These are phyloP conservation scores for Lacanobia wlatinum DNA, from an alignment of 2,888 invertebrate species.

Conservation along the genomic window DNA sequence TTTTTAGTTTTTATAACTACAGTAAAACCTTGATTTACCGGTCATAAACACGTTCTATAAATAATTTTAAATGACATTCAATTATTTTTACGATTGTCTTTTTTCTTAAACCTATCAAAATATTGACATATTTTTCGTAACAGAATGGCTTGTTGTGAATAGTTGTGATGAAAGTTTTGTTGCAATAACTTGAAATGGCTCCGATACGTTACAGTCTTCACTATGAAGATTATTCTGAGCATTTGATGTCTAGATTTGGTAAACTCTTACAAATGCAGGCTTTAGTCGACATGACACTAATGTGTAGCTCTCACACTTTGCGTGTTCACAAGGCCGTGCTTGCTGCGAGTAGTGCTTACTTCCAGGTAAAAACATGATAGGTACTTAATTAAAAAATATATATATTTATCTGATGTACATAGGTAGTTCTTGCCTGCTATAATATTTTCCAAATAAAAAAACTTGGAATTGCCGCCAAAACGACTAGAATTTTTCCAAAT, in stretches of 20 bases:
- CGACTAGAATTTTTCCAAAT: not conserved
- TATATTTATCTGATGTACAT: no score
- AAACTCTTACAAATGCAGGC: slow-evolving; percentile 93
- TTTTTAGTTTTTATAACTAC: not conserved
- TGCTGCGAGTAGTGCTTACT: slow-evolving; percentile 93
- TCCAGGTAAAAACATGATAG: slow-evolving; percentile 89
- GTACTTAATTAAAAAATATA: no score
- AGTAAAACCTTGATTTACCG: slow-evolving; percentile 25
- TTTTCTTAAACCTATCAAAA: slow-evolving; percentile 67
- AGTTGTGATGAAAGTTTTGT: slow-evolving; percentile 55
- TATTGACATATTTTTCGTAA: slow-evolving; percentile 52
- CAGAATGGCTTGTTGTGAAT: slow-evolving; percentile 43
- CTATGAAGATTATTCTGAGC: slow-evolving; percentile 93
- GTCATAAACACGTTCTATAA: slow-evolving; percentile 53
- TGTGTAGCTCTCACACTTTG: slow-evolving; percentile 94
- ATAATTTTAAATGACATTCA: slow-evolving; percentile 58
- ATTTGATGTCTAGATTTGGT: slow-evolving; percentile 93
- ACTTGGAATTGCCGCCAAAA: slow-evolving; percentile 20
- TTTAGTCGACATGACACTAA: slow-evolving; percentile 94
- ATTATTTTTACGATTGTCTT: slow-evolving; percentile 67
- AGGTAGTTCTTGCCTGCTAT: not conserved
- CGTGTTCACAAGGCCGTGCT: slow-evolving; percentile 94
- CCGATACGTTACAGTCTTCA: slow-evolving; percentile 92
- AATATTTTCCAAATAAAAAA: not conserved
- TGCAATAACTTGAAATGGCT: slow-evolving; percentile 78